These are phyloP conservation scores for Hippocampus kuda DNA, from an alignment of 2,797 vertebrate genomes.

Conservation along the genomic window DNA sequence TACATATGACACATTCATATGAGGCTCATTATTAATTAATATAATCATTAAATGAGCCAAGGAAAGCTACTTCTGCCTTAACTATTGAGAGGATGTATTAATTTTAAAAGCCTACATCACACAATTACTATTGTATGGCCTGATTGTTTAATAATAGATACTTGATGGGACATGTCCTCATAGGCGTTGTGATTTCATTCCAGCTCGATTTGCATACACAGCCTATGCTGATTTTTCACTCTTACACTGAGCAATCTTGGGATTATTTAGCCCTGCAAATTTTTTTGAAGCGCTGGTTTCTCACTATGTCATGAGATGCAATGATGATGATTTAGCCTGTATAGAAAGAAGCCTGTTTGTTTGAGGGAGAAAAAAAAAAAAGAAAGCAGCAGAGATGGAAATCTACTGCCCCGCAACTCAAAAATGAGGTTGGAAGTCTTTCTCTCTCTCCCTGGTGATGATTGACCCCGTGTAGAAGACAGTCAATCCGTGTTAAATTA, in stretches of 20 bases:
- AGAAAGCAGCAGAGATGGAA: slow-evolving; percentile 41
- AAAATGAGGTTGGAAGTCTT: slow-evolving; percentile 45
- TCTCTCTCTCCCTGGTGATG: slow-evolving; percentile 33
- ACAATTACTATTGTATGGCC: slow-evolving; percentile 34
- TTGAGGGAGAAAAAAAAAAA: slow-evolving; percentile 12
- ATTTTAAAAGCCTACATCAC: slow-evolving; percentile 55
- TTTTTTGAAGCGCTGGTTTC: neutral
- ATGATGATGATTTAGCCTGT: neutral
- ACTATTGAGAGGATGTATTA: slow-evolving; percentile 44
- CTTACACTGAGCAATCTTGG: neutral
- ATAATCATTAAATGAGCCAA: slow-evolving; percentile 25
- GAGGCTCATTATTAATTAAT: slow-evolving; percentile 25
- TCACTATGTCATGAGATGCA: neutral
- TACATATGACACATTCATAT: slow-evolving; percentile 15
- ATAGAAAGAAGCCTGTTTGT: neutral
- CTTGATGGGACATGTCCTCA: slow-evolving; percentile 23
- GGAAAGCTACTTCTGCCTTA: slow-evolving; percentile 42
- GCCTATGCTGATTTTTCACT: neutral
- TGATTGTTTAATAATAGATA: slow-evolving; percentile 46
- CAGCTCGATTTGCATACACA: slow-evolving; percentile 26
- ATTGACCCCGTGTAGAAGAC: slow-evolving; percentile 53
- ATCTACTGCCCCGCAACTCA: slow-evolving; percentile 37
- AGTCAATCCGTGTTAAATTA: slow-evolving; percentile 67
- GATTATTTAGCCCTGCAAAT: neutral
- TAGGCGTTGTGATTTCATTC: slow-evolving; percentile 34